phyloP scores from a whole-genome alignment of 2,797 vertebrate genomes.

The Mormyrus hasselquistii region DNA sequence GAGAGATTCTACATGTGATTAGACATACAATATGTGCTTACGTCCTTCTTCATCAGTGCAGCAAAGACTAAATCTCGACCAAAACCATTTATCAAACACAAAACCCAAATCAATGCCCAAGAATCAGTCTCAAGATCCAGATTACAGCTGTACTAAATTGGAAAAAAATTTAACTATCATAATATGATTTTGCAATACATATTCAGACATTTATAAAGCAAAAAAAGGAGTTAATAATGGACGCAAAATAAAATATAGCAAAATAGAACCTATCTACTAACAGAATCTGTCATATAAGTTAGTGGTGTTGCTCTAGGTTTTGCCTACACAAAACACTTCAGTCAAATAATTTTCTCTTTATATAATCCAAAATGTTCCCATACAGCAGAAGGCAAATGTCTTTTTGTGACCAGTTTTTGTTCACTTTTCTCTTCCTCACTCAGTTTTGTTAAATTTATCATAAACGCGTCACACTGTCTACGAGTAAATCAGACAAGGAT shows the following conservation, averaged over 20 bases:
- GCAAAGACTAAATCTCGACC: neutral
- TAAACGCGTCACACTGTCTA: neutral
- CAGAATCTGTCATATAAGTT: neutral
- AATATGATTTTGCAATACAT: neutral
- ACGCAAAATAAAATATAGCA: neutral
- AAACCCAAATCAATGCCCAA: neutral
- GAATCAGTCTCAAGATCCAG: neutral
- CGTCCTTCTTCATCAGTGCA: neutral
- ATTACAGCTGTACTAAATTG: neutral
- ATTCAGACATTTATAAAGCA: neutral
- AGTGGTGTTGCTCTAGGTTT: neutral
- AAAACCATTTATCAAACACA: neutral
- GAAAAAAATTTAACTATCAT: neutral
- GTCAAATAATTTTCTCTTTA: neutral
- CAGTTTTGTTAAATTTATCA: neutral
- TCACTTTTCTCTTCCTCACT: neutral
- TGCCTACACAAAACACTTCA: neutral
- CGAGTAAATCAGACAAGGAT: neutral
- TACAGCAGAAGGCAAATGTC: neutral
- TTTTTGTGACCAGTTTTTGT: neutral
- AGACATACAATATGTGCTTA: neutral
- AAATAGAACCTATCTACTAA: neutral
- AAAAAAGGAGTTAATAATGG: neutral
- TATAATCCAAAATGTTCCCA: neutral
- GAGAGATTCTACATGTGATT: neutral